Base-by-base conservation (phyloP, 1,140 invertebrate species). In the Ceratina japonica region DNA sequence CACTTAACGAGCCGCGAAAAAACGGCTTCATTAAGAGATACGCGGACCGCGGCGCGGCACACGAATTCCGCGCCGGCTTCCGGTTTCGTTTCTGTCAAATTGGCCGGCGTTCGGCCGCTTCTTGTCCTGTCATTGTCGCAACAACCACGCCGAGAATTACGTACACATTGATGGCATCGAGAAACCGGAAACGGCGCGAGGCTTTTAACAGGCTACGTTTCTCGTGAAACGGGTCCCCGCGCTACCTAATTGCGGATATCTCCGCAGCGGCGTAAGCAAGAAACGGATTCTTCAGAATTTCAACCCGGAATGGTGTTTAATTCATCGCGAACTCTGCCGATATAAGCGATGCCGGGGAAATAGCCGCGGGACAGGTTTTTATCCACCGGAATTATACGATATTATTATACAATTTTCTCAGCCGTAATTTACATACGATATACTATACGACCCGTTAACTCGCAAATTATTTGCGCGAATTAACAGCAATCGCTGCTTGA, bases 51-150 rank as follows among this genome's bases (percentile, higher is more conserved):
- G 22, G 15, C 15, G 44, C 20, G n/a, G 15, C 37, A n/a, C 22
- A 22, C 2, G n/a, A 22, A 44, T 65, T 16, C 27, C 24, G 12
- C 1, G 22, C 7, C n/a, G 3, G 8, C 31, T 75, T 75, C 74
- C 64, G 74, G 74, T 75, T 61, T 68, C 22, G 64, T 75, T 49
- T 68, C 54, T 31, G 54, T 27, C 74, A 44, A 75, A 44, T 75
- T 56, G 62, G 16, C 16, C 10, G 5, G n/a, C 15, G 31, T 16
- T 71, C 31, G 5, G 27, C 31, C 20, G 8, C n/a, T 44, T 59
- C n/a, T 72, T 24, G 37, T 24, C 37, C n/a, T 8, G 27, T 27
- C 18, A 20, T 64, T 31, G 24, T 64, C 18, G 59, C 18, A 24
- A 62, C 18, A 24, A 62, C 13, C 63, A 13, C n/a, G 37, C 31